phyloP scores from a whole-genome alignment of 53 echinoderm and acorn worm genomes.

The Holothuria leucospilota region DNA sequence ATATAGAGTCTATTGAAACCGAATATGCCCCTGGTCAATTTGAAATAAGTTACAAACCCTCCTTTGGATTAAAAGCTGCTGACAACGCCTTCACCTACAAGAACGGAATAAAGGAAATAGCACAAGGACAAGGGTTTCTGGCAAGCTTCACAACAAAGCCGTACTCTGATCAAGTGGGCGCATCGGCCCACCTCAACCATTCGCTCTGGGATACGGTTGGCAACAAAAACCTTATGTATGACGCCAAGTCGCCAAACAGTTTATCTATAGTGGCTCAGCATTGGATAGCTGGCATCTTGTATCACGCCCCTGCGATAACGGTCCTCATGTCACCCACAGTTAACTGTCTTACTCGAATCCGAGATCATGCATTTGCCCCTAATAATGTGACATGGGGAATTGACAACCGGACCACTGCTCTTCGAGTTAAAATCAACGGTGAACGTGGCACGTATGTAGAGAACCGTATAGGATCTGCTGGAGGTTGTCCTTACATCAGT shows the following conservation, averaged over 20 bases:
- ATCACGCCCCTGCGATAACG: constrained; percentile 71
- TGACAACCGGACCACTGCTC: constrained; percentile 63
- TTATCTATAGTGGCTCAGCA: constrained; percentile 59
- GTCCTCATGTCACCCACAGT: constrained; percentile 67
- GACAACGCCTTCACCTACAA: constrained; percentile 72
- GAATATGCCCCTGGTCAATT: constrained; percentile 70
- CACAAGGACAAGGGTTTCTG: constrained; percentile 61
- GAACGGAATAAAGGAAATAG: constrained; percentile 74
- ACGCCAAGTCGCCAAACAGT: constrained; percentile 40
- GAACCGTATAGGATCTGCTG: constrained; percentile 67
- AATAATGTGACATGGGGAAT: constrained; percentile 74
- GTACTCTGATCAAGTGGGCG: constrained; percentile 46
- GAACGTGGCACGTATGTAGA: constrained; percentile 71
- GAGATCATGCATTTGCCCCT: constrained; percentile 58
- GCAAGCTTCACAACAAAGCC: constrained; percentile 80
- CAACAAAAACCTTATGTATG: constrained; percentile 57
- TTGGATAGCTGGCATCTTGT: constrained; percentile 74
- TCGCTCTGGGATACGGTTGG: constrained; percentile 74
- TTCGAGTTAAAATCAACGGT: constrained; percentile 65
- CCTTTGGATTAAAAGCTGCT: constrained; percentile 68
- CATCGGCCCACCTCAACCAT: constrained; percentile 70
- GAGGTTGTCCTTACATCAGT: constrained; percentile 67
- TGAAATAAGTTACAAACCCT: constrained; percentile 70
- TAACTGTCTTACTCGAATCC: constrained; percentile 61
- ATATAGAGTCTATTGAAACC: constrained; percentile 67